Base-by-base conservation (phyloP, 2,888 invertebrate genomes). In the Sericinus montela region DNA sequence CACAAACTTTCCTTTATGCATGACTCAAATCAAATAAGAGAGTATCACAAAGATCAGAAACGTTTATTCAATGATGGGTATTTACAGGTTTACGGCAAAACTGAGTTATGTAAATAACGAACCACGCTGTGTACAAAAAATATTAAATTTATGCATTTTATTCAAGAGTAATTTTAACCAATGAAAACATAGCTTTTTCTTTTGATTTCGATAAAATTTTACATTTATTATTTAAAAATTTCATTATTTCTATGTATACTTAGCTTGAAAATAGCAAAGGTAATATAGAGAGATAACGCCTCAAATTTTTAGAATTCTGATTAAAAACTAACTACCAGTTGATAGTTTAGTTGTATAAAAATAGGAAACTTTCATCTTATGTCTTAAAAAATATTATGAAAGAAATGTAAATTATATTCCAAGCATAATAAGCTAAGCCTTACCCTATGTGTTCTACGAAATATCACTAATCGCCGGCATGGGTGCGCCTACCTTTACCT, bases 11-110 rank as follows among this genome's bases (percentile, higher is more conserved):
- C 70, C 72, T 70, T 73, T 72, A 58, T 66, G 63, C 61, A 65
- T 85, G 86, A 86, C 66, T 85, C 86, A 85, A 72, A 54, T 53
- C 69, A 80, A 81, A 84, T 68, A 80, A 52, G 64, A 67, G 63
- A 65, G 63, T 67, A 65, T 72, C 75, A 83, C 82, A 85, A 85
- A 85, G 78, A 69, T n/a, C n/a, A n/a, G n/a, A n/a, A n/a, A n/a
- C 71, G 79, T 69, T 75, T 76, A 72, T 71, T 67, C 67, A 72
- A 84, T 81, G 72, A 84, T 82, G 69, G 61, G 55, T 82, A 78
- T 85, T 85, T 83, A 72, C 73, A 56, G 63, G 71, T 76, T 77
- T 45, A 67, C 76, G 71, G 74, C 29, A 50, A 45, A 74, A 79
- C 75, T 69, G 72, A 69, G 68, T 65, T 70, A 77, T 70, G 78